Evolutionary conservation across 2,888 invertebrate genomes (phyloP).

Genomic region (Stegophylla sp.): DNA sequence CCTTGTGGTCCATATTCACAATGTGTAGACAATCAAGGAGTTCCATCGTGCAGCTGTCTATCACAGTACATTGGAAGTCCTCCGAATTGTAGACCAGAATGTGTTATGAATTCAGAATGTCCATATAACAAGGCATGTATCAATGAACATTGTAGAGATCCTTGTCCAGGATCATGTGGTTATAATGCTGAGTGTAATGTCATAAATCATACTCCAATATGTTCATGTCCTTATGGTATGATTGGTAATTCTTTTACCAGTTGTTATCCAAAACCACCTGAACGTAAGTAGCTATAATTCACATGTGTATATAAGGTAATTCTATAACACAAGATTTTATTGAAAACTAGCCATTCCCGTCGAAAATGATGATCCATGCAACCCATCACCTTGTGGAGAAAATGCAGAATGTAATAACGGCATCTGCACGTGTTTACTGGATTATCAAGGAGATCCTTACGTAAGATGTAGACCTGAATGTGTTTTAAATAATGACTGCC

Average conservation of each 20-base stretch:
- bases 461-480: conserved; percentile 64
- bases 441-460: conserved; percentile 75
- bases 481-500: conserved; percentile 63
- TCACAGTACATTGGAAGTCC: conserved; percentile 74
- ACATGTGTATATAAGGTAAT: too few relatives aligned
- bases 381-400: conserved; percentile 71
- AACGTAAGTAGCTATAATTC: conserved; percentile 63
- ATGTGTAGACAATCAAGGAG: conserved; percentile 71
- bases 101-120: conserved; percentile 66
- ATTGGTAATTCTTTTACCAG: conserved; percentile 78
- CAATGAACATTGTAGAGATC: conserved; percentile 67
- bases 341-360: conserved; percentile 64
- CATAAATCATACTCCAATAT: conserved; percentile 79
- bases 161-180: conserved; percentile 73
- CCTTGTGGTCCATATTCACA: conserved; percentile 77
- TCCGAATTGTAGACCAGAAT: conserved; percentile 66
- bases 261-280: conserved; percentile 70
- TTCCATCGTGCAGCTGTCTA: conserved; percentile 76
- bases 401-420: conserved; percentile 74
- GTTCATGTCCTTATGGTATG: conserved; percentile 77
- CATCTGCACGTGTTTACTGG: conserved; percentile 74
- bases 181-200: conserved; percentile 77
- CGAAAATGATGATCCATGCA: conserved; percentile 68
- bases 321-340: background rate
- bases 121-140: conserved; percentile 67